Evolutionary conservation across 64 coral and sea anemone species (phyloP), one percentile per base, ranked within the genome.

Genomic region (Acropora yongei): DNA sequence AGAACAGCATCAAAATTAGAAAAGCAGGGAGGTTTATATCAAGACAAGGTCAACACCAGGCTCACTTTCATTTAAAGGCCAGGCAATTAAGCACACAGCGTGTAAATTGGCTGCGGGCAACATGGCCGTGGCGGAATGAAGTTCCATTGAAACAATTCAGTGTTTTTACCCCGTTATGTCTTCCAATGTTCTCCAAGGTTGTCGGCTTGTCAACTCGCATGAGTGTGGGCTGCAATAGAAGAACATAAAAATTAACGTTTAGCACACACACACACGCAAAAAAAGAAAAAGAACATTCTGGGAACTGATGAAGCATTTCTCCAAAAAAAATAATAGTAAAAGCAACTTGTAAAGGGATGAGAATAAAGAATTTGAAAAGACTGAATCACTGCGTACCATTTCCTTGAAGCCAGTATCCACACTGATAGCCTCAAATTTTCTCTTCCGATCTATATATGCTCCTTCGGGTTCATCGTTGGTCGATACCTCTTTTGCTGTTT

Each of bases 191-290:
- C 82, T 85, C 82, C 41, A 85, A 44, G 1, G 82, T 85, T 50
- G 82, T 85, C 2, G 82, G 82, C 44, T 72, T 85, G 45, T 85
- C 63, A 20, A 85, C 82, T 5, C 82, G 66, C 82, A 85, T 71
- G 12, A 85, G 82, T 6, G 66, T 19, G 7, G 82, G 82, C 82
- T 85, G 46, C 44, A 46, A 18, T n/a, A 8, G 17, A 20, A 71
- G 44, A 85, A 71, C 67, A 49, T 8, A 48, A 30, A 47, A 11
- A 0, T 47, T 10, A 48, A 41, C 19, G 42, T 30, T 30, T 30
- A 30, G 30, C 30, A 30, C 30, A 30, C 30, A 30, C 30, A 30
- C 30, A 30, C 30, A 30, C 30, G 30, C 30, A 30, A 0, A 30
- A 30, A 30, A 30, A 30, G 30, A 30, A 30, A 30, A 30, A 30